Conservation (phyloP, 2,797 vertebrate species). For the Myotis vivesi region DNA sequence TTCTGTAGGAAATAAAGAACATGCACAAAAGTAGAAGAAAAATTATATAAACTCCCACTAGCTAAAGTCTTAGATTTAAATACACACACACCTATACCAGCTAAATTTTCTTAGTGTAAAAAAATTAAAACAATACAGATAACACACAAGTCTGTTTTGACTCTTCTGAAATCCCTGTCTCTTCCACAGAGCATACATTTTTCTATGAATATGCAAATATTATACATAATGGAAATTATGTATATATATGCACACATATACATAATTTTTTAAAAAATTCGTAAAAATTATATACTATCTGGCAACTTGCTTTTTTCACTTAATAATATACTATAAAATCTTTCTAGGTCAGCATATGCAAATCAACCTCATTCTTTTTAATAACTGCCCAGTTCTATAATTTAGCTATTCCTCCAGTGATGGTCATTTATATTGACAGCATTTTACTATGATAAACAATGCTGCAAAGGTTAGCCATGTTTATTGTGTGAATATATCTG, state of each 20-base stretch:
- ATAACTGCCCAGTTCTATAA: slow-evolving; percentile 11
- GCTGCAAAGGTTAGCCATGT: slow-evolving; percentile 16
- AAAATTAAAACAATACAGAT: slow-evolving; percentile 39
- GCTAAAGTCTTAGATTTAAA: background rate
- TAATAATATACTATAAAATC: background rate
- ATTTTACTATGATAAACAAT: slow-evolving; percentile 17
- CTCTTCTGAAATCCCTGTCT: slow-evolving; percentile 22
- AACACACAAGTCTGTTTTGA: slow-evolving; percentile 4
- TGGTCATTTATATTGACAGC: background rate
- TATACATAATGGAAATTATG: background rate
- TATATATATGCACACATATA: background rate
- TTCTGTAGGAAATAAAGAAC: slow-evolving; percentile 19
- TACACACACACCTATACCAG: background rate
- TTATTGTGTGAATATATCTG: background rate
- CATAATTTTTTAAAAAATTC: background rate
- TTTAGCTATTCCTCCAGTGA: background rate
- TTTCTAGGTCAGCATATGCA: slow-evolving; percentile 38
- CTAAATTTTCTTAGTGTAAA: slow-evolving; percentile 53
- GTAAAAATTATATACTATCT: background rate
- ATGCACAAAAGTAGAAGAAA: slow-evolving; percentile 49
- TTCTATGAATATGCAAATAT: slow-evolving; percentile 9
- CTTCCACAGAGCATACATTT: background rate
- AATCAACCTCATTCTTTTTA: slow-evolving; percentile 31
- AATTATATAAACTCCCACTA: background rate
- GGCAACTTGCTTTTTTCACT: slow-evolving; percentile 13